Percentiles rank a stretch among this genome's conserved stretches.
phyloP scores from a whole-genome alignment of 2,113 vertebrate genomes.

The Leucosticte australis region DNA sequence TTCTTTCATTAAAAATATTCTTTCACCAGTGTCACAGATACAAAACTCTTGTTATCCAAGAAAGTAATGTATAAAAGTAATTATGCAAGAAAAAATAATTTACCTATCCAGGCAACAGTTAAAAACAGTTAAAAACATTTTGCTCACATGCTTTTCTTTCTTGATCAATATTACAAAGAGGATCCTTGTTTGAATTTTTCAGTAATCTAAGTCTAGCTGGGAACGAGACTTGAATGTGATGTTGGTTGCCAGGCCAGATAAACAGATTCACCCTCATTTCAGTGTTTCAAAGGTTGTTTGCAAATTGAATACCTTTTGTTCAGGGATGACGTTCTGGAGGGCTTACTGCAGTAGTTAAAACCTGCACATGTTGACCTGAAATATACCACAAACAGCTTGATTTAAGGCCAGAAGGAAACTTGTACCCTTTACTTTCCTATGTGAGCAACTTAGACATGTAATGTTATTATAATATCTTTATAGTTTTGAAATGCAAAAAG shows the following conservation, averaged over 20 bases:
- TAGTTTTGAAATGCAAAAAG: constrained; percentile 54
- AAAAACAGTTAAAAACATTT: neutral
- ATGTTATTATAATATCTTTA: constrained; percentile 19
- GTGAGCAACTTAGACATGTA: neutral
- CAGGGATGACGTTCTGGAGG: neutral
- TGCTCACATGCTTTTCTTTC: neutral
- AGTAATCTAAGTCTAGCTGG: neutral
- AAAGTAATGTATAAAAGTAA: neutral
- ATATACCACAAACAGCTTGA: neutral
- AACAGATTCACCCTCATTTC: neutral
- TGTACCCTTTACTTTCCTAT: neutral
- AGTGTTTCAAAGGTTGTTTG: neutral
- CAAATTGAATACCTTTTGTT: neutral
- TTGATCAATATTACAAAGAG: neutral
- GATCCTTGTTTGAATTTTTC: neutral
- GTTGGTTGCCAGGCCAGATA: neutral
- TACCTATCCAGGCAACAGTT: neutral
- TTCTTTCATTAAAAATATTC: neutral
- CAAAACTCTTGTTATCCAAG: neutral
- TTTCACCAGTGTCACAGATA: neutral
- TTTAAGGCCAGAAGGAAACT: neutral
- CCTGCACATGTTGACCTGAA: neutral
- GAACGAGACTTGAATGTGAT: neutral
- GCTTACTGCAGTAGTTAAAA: neutral
- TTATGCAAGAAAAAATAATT: neutral